Percentiles rank a stretch among this genome's conserved stretches.
Evolutionary conservation across 2,113 vertebrate genomes (phyloP).

Genomic region (Sylvietta virens): DNA sequence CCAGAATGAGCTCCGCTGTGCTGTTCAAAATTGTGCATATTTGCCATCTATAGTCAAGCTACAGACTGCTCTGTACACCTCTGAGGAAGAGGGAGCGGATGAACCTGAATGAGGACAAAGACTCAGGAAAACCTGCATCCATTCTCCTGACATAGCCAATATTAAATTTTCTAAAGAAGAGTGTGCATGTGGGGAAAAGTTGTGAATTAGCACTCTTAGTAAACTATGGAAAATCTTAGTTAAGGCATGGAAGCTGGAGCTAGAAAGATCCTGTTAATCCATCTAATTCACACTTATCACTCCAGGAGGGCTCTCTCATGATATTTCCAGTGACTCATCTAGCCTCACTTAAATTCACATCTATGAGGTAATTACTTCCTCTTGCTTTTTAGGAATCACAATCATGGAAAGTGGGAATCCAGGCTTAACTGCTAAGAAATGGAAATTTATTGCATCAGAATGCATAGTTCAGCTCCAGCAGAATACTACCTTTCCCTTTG

Average conservation of each 20-base stretch:
- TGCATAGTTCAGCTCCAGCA: background rate
- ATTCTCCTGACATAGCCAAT: background rate
- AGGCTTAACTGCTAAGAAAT: background rate
- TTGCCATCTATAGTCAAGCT: background rate
- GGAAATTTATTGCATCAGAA: background rate
- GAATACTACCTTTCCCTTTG: background rate
- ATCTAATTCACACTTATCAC: background rate
- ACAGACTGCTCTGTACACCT: background rate
- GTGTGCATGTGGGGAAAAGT: background rate
- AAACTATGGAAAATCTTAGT: background rate
- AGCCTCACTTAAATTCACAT: background rate
- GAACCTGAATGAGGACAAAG: background rate
- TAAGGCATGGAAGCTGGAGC: background rate
- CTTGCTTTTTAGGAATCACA: background rate
- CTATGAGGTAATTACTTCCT: background rate
- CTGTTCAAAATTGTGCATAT: background rate
- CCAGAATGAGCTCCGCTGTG: background rate
- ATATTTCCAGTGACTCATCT: background rate
- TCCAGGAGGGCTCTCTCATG: background rate
- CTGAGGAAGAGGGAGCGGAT: background rate
- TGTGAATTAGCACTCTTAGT: background rate
- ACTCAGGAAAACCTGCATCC: background rate
- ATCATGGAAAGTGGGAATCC: background rate
- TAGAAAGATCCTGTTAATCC: background rate
- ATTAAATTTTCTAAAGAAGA: background rate